phyloP scores from a whole-genome alignment of 2,888 invertebrate genomes.

The Ectemnius continuus region DNA sequence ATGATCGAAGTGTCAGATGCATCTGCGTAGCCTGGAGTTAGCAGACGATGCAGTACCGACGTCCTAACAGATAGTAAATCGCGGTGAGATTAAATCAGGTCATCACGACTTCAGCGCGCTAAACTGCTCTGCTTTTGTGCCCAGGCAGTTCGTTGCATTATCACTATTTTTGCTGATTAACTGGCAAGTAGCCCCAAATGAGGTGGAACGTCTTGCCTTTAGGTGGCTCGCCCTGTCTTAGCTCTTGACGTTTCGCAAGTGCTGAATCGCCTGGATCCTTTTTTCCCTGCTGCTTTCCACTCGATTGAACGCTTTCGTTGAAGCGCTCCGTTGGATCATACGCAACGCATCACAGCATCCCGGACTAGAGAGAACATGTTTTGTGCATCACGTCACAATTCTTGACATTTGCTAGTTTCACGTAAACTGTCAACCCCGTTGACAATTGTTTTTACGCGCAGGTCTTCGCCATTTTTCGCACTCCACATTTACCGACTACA shows the following conservation, averaged over 20 bases:
- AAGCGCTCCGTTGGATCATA: slow-evolving; percentile 48
- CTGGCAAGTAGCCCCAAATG: neutral
- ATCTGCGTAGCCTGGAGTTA: slow-evolving; percentile 55
- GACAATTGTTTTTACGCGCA: slow-evolving; percentile 54
- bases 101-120: slow-evolving; percentile 36
- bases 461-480: slow-evolving; percentile 63
- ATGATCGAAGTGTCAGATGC: slow-evolving; percentile 45
- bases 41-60: slow-evolving; percentile 26
- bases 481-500: slow-evolving; percentile 1
- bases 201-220: slow-evolving; percentile 58
- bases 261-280: slow-evolving; percentile 43
- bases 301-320: slow-evolving; percentile 24
- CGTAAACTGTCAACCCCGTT: slow-evolving; percentile 51
- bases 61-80: slow-evolving; percentile 24
- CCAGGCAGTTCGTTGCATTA: slow-evolving; percentile 30
- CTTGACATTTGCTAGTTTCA: slow-evolving; percentile 61
- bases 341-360: slow-evolving; percentile 48
- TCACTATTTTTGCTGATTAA: slow-evolving; percentile 36
- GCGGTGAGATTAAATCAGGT: slow-evolving; percentile 42
- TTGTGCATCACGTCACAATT: slow-evolving; percentile 46
- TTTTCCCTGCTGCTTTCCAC: slow-evolving; percentile 33
- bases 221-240: slow-evolving; percentile 57
- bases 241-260: slow-evolving; percentile 70
- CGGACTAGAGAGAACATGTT: slow-evolving; percentile 56
- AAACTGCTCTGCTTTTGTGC: slow-evolving; percentile 20